Conservation (phyloP, 2,888 invertebrate genomes). For the Dryobota labecula region DNA sequence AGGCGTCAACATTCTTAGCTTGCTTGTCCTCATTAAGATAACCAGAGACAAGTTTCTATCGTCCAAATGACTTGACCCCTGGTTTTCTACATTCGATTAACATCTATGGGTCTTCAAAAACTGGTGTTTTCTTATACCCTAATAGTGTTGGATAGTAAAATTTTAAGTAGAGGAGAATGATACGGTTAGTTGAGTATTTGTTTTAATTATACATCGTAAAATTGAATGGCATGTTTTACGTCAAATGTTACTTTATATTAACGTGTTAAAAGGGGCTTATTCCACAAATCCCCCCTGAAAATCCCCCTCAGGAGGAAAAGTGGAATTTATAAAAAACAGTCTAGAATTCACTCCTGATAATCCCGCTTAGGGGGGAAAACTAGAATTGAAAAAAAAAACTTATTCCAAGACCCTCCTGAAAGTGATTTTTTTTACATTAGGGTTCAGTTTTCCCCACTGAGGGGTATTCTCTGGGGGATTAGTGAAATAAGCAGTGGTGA, state of each 20-base stretch:
- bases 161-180: constrained; percentile 65
- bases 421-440: too few species aligned
- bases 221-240: constrained; percentile 35
- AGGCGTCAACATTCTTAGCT: constrained; percentile 68
- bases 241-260: constrained; percentile 12
- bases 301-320: too few species aligned
- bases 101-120: constrained; percentile 32
- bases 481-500: too few species aligned
- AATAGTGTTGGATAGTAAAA: constrained; percentile 68
- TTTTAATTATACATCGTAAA: constrained; percentile 67
- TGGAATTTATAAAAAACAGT: too few species aligned
- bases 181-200: constrained; percentile 56
- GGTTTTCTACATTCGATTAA: not conserved
- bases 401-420: too few species aligned
- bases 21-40: constrained; percentile 69
- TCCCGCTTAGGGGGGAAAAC: too few species aligned
- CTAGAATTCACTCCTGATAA: too few species aligned
- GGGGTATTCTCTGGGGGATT: too few species aligned
- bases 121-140: constrained; percentile 25
- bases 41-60: constrained; percentile 26
- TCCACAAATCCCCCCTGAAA: too few species aligned
- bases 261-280: constrained; percentile 18
- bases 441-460: too few species aligned
- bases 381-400: too few species aligned
- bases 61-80: constrained; percentile 44